A percentile compares a stretch with the other conserved stretches of the same genome.
Evolutionary conservation across 2,113 vertebrate species (phyloP).

Genomic region (Cinclus mexicanus): DNA sequence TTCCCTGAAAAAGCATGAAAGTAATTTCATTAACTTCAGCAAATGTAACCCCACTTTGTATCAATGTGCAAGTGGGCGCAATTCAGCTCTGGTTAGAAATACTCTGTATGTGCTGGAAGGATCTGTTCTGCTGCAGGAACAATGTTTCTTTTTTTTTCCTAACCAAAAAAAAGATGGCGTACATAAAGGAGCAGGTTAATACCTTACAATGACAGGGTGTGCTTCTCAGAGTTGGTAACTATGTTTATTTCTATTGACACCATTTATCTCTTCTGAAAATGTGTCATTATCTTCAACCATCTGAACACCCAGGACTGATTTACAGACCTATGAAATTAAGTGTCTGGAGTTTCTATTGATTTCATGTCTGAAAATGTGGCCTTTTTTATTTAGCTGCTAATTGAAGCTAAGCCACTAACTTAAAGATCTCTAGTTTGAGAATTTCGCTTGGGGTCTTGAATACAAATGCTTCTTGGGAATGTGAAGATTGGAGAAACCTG

Average conservation of each 20-base stretch:
- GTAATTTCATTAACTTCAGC: not conserved
- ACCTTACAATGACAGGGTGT: not conserved
- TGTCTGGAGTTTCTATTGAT: conserved; percentile 36
- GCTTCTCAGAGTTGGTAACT: not conserved
- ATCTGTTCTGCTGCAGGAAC: not conserved
- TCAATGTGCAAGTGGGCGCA: not conserved
- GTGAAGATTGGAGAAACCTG: not conserved
- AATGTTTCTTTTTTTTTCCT: not conserved
- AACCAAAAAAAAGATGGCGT: not conserved
- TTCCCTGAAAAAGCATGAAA: not conserved
- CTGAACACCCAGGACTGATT: not conserved
- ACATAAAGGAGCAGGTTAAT: not conserved
- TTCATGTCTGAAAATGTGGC: not conserved
- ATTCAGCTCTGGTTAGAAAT: not conserved
- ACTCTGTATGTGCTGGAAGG: not conserved
- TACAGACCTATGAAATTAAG: not conserved
- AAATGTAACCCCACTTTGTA: not conserved
- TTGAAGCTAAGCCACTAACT: not conserved
- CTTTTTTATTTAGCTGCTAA: conserved; percentile 6
- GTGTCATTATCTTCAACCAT: not conserved
- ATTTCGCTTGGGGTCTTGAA: not conserved
- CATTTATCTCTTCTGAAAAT: conserved; percentile 24
- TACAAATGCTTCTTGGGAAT: not conserved
- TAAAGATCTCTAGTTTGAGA: not conserved
- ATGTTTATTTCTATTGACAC: not conserved